Base-by-base conservation (phyloP, 1,140 invertebrate genomes). In the Pogonus chalceus region DNA sequence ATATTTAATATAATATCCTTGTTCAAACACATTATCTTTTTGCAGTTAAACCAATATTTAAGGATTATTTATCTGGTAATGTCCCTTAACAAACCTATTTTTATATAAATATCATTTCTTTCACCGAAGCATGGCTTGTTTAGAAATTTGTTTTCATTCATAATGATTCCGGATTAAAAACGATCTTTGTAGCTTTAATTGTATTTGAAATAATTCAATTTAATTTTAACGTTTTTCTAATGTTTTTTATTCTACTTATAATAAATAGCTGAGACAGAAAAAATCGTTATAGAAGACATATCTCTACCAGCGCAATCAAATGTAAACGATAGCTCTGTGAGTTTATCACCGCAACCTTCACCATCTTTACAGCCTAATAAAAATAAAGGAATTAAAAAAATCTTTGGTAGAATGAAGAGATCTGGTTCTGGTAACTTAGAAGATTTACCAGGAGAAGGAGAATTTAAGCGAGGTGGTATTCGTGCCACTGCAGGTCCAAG, bases 401-500 rank as follows among this genome's bases (percentile, higher is more conserved):
- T 88, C 58, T 83, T 88, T 64, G 22, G 81, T 31, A 82, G 77
- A 65, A 74, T 88, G 54, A 79, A 81, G 58, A 69, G 87, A 48
- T 88, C 86, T 65, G 81, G 80, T 69, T 82, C 84, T 22, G 84
- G 83, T 48, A 80, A 81, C 61, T 71, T 88, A 48, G 83, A 87
- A 60, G 82, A 84, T 35, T 63, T 80, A 37, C 72, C 75, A 7
- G 66, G 66, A 31, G 73, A 77, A n/a, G 75, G 74, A 14, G 77
- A 81, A 56, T 89, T 90, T 60, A 75, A 76, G 35, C 71, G 88
- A 21, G 83, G 85, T 1, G 84, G 85, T 4, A 71, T 88, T 7
- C 69, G 90, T 37, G 82, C 88, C 0, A 90, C 88, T 0, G 87
- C 88, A 39, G 79, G 83, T 48, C 82, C 85, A 1, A 73, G 89